A percentile compares a stretch with the other conserved stretches of the same genome.
These are phyloP conservation scores for Pituophis catenifer DNA, from an alignment of 2,113 vertebrate genomes.

Conservation along the genomic window DNA sequence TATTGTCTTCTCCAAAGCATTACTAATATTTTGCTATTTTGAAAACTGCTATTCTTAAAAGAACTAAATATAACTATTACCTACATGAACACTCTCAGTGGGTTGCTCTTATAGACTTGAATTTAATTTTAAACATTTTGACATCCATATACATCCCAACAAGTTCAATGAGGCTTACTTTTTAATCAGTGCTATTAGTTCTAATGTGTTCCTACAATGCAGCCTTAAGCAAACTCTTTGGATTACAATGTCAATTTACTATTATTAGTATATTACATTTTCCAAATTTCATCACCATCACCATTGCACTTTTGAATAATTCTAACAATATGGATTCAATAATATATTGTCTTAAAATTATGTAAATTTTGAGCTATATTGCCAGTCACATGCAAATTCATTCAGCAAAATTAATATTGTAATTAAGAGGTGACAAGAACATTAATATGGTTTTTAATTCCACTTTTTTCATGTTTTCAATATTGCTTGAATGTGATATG, in stretches of 20 bases:
- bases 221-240: background rate
- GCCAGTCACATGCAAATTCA: slow-evolving; percentile 1
- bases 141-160: background rate
- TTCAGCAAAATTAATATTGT: slow-evolving; percentile 14
- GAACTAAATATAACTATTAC: background rate
- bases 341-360: background rate
- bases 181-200: background rate
- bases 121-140: background rate
- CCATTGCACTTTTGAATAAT: background rate
- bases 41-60: background rate
- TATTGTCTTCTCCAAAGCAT: background rate
- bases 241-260: background rate
- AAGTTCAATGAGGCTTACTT: background rate
- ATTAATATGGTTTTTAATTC: background rate
- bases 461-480: background rate
- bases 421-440: slow-evolving; percentile 15
- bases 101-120: background rate
- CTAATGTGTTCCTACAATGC: background rate
- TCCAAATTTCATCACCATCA: background rate
- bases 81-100: background rate
- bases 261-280: background rate
- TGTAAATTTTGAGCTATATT: background rate
- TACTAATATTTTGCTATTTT: background rate
- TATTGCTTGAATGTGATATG: background rate
- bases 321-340: slow-evolving; percentile 3